These are phyloP conservation scores for Copsychus sechellarum DNA, from an alignment of 2,113 vertebrate species.

Conservation along the genomic window DNA sequence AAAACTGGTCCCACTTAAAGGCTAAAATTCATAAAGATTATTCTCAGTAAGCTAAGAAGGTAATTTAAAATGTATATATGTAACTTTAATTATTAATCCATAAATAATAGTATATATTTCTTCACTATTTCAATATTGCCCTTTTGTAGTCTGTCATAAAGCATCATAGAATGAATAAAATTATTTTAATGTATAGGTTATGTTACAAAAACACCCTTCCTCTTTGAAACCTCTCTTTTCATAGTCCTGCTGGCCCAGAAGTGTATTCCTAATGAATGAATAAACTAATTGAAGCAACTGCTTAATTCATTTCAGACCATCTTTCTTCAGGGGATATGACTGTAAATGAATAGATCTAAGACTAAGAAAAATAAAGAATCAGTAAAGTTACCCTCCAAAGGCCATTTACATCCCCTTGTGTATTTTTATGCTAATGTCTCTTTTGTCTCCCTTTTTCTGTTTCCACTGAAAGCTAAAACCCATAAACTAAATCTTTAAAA, in stretches of 20 bases:
- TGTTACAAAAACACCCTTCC: neutral
- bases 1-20: neutral
- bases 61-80: neutral
- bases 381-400: slow-evolving; percentile 4
- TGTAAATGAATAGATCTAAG: neutral
- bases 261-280: neutral
- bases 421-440: neutral
- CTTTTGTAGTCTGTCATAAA: neutral
- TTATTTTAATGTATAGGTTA: neutral
- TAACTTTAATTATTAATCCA: neutral
- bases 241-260: neutral
- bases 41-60: neutral
- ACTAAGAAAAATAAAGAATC: neutral
- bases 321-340: neutral
- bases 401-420: neutral
- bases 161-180: neutral
- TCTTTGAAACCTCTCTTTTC: neutral
- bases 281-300: neutral
- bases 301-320: neutral
- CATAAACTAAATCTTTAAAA: neutral
- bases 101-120: neutral
- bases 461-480: neutral
- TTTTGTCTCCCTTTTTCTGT: neutral
- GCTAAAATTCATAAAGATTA: neutral
- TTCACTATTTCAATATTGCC: neutral